Evolutionary conservation across 1,140 invertebrate species (phyloP), one percentile per base, ranked within the genome.

Genomic region (Calliopsis andreniformis): DNA sequence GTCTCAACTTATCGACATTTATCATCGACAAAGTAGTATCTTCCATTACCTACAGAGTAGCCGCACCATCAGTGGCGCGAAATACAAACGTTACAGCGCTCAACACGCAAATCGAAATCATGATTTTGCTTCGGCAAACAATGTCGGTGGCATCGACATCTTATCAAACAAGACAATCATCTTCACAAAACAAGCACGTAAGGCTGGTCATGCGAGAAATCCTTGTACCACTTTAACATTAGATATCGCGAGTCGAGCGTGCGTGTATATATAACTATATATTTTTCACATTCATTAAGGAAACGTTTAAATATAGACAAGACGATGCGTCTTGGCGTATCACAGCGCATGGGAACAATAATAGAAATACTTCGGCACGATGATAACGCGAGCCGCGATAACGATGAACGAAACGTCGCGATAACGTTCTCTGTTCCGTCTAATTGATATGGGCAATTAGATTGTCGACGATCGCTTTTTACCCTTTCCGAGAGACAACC

Each of bases 231-330:
- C 49, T 81, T 79, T 42, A 32, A 55, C 42, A n/a, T n/a, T n/a
- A 32, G 62, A 45, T 62, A 66, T 25, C 56, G 49, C n/a, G n/a
- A n/a, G n/a, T 72, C 64, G 67, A 14, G 28, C n/a, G n/a, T n/a
- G n/a, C n/a, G n/a, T n/a, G n/a, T n/a, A n/a, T n/a, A n/a, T n/a
- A n/a, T n/a, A n/a, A n/a, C n/a, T 43, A 10, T 4, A 12, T n/a
- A 3, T 68, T 42, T 25, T 25, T 66, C 18, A 7, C 63, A 20
- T 82, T 71, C 62, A 64, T 71, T 69, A 51, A 76, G 30, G 56
- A 80, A 79, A 79, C 68, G 61, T 83, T 76, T 83, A 83, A 79
- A 83, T 83, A 83, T 83, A 83, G 76, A 71, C 16, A 5, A 49
- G 42, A 20, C 45, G 61, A 75, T 70, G 61, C 25, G 66, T 56